Percentiles rank a stretch among this genome's conserved stretches.
Conservation (phyloP, 2,888 invertebrate species). For the Cheilosia impressa region DNA sequence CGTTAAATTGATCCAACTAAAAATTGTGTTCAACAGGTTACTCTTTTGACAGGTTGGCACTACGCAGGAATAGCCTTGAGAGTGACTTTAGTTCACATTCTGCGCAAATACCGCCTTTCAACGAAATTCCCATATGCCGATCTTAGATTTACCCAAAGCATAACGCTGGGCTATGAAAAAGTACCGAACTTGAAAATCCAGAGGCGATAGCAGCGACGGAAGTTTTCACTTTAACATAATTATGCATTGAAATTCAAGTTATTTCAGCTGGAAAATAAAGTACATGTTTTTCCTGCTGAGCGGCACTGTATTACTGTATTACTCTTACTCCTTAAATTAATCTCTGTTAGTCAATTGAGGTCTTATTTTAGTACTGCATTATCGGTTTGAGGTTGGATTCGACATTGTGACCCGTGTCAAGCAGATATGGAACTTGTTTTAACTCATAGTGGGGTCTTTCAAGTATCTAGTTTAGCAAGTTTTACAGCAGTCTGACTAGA, state of each 20-base stretch:
- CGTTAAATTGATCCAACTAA: neutral
- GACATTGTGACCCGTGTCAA: rapidly evolving
- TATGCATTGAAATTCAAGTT: no score
- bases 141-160: conserved; percentile 79
- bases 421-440: no score
- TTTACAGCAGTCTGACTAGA: no score
- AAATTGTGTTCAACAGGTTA: neutral
- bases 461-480: no score
- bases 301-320: no score
- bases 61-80: conserved; percentile 80
- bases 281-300: neutral
- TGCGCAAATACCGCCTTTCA: conserved; percentile 79
- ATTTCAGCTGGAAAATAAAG: no score
- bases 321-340: no score
- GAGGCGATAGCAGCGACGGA: conserved; percentile 22
- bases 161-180: conserved; percentile 78
- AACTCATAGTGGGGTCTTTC: no score
- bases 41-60: conserved; percentile 78
- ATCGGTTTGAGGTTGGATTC: no score
- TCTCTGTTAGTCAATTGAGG: no score
- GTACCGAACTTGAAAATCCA: conserved; percentile 77
- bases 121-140: conserved; percentile 79
- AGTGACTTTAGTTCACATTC: conserved; percentile 78
- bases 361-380: no score
- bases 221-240: no score